Percentiles rank a stretch among this genome's conserved stretches.
Evolutionary conservation across 2,888 invertebrate genomes (phyloP).

Genomic region (Hymenopus coronatus): DNA sequence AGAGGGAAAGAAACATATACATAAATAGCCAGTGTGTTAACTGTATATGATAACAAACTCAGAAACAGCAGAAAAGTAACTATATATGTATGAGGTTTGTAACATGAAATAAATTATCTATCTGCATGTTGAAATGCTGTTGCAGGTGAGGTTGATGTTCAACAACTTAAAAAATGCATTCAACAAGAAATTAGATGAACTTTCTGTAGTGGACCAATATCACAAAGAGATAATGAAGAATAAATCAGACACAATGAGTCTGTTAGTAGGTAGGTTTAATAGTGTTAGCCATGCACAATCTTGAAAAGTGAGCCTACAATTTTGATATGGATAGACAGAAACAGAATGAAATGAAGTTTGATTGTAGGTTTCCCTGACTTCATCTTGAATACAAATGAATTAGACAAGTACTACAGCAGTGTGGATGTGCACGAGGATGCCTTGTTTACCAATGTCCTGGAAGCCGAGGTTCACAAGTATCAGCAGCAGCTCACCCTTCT

Average conservation of each 20-base stretch:
- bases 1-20: too few species aligned
- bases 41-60: too few species aligned
- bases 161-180: not conserved
- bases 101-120: too few species aligned
- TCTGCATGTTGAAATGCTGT: too few species aligned
- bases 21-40: too few species aligned
- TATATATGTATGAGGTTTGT: too few species aligned
- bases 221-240: not conserved
- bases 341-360: too few species aligned
- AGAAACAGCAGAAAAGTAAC: too few species aligned
- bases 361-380: not conserved
- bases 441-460: not conserved
- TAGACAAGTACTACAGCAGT: not conserved
- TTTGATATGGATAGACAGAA: too few species aligned
- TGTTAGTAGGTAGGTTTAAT: not conserved
- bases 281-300: too few species aligned
- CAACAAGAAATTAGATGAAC: not conserved
- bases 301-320: too few species aligned
- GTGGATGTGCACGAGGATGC: not conserved
- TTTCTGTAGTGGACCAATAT: not conserved
- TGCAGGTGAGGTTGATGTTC: not conserved
- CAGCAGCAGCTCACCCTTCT: not conserved
- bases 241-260: not conserved
- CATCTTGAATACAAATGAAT: not conserved
- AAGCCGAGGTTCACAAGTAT: not conserved